Evolutionary conservation across 2,113 vertebrate species (phyloP).

Genomic region (Brachionichthys hirsutus): DNA sequence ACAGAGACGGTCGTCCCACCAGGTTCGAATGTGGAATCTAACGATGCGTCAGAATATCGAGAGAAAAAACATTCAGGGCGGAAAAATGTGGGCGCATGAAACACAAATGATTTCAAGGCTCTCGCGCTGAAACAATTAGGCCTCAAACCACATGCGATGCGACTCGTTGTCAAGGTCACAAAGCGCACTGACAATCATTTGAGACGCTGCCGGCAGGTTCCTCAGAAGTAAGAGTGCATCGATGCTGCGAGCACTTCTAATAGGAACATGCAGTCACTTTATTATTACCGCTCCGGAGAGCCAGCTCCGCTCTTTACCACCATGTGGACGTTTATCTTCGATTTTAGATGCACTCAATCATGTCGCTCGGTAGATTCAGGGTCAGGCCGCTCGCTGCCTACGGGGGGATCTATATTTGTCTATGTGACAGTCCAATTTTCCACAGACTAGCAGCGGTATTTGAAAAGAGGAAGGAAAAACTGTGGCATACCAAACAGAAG

Average conservation of each 20-base stretch:
- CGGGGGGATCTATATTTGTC: conserved; percentile 51
- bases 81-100: conserved; percentile 16
- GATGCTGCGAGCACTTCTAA: conserved; percentile 26
- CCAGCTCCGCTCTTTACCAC: conserved; percentile 8
- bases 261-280: conserved; percentile 28
- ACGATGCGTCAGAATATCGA: conserved; percentile 12
- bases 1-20: conserved; percentile 12
- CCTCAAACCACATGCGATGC: conserved; percentile 35
- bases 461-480: conserved; percentile 23
- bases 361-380: conserved; percentile 15
- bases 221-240: too few relatives aligned
- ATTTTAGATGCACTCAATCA: conserved; percentile 7
- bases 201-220: conserved; percentile 13
- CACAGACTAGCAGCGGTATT: conserved; percentile 18
- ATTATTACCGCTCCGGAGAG: conserved; percentile 19
- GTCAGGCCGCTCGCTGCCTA: conserved; percentile 22
- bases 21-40: conserved; percentile 4
- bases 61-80: background rate
- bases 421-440: conserved; percentile 40
- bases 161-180: conserved; percentile 47
- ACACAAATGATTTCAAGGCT: conserved; percentile 19
- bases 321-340: conserved; percentile 28
- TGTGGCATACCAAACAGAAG: conserved; percentile 13
- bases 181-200: conserved; percentile 15
- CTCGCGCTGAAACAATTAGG: conserved; percentile 17